Evolutionary conservation across 2,888 invertebrate genomes (phyloP).

Genomic region (Plemyria rubiginata): DNA sequence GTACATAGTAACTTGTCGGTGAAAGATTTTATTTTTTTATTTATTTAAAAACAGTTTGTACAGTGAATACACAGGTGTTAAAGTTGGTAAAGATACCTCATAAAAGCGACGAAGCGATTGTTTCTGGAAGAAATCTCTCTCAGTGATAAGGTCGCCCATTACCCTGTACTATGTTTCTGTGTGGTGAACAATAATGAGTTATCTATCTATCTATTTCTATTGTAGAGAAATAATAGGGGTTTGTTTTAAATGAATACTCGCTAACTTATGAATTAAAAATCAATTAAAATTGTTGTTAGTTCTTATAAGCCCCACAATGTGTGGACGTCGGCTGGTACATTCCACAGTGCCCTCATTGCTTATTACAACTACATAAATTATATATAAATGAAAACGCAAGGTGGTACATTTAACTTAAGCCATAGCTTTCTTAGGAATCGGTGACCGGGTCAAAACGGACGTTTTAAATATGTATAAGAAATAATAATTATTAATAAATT

Average conservation of each 20-base stretch:
- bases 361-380: not conserved
- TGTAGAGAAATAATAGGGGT: too few species aligned
- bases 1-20: too few species aligned
- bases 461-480: not conserved
- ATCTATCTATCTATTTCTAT: too few species aligned
- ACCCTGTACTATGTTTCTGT: too few species aligned
- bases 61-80: too few species aligned
- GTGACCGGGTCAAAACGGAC: not conserved
- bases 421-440: not conserved
- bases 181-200: too few species aligned
- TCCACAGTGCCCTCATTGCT: not conserved
- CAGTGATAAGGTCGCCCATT: too few species aligned
- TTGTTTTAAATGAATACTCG: not conserved
- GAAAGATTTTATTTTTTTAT: too few species aligned
- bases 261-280: not conserved
- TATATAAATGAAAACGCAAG: not conserved
- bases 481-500: not conserved
- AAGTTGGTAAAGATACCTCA: too few species aligned
- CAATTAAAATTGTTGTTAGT: slow-evolving; percentile 1
- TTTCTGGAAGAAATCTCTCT: too few species aligned
- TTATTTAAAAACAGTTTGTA: too few species aligned
- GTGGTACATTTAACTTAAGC: not conserved
- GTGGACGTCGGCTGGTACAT: not conserved
- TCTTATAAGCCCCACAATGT: slow-evolving; percentile 10
- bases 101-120: too few species aligned